Evolutionary conservation across 2,113 vertebrate genomes (phyloP), one percentile per base, ranked within the genome.

Genomic region (Channa argus): DNA sequence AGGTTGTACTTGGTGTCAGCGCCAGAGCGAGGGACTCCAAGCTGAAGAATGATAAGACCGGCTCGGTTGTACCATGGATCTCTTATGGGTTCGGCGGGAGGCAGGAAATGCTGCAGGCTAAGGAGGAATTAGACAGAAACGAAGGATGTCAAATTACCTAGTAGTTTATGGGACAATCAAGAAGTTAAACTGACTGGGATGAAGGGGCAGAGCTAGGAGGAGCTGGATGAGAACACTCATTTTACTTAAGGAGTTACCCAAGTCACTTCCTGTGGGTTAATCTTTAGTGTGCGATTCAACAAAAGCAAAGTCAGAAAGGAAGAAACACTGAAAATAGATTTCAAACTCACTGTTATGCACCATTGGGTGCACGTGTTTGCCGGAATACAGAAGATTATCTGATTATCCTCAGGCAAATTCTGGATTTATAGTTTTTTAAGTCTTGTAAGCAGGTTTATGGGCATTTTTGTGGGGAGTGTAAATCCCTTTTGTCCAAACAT

Each of bases 41-140:
- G 67, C 76, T 63, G 70, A 62, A 63, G 65, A 46, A 44, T 13
- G 71, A 73, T 50, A 61, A 75, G 69, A 65, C 67, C 2, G 11
- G 77, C 64, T 74, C 41, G 9, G 54, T 8, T 8, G 9, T 58
- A 60, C 63, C 77, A 54, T 43, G 63, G 62, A 77, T 59, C 55
- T 39, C 38, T 65, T 24, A n/a, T n/a, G 24, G 68, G 15, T 63
- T 33, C 52, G 56, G 63, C 43, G n/a, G 47, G 45, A 76, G 68
- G 49, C 51, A 76, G 53, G 81, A 88, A 82, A 46, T 0, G 63
- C 86, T 63, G 15, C 75, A 61, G 80, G 88, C 75, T 65, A 73
- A 76, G 82, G 68, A 76, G 82, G 75, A 85, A 72, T 63, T 59
- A 39, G 74, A 36, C 1, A 33, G 37, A 33, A 49, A 60, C 9